Conservation (phyloP, 2,113 vertebrate species). For the Corynorhinus townsendii region DNA sequence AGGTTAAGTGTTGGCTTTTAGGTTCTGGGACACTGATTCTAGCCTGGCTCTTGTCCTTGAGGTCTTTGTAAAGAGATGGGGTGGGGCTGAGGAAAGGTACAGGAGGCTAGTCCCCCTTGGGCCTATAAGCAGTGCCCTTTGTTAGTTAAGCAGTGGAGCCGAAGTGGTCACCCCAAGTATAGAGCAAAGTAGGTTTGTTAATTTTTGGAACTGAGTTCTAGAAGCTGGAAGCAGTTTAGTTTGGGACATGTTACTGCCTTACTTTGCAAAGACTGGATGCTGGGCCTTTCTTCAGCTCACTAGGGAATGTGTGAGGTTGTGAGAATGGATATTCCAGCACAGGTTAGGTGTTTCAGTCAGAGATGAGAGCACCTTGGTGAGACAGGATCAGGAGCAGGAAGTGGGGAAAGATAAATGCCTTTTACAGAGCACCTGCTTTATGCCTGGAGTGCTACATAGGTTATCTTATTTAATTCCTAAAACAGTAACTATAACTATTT, state of each 20-base stretch:
- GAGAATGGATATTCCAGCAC: not conserved
- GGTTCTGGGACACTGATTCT: constrained; percentile 25
- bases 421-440: not conserved
- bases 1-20: not conserved
- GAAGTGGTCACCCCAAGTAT: not conserved
- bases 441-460: not conserved
- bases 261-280: constrained; percentile 22
- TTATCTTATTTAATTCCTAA: constrained; percentile 26
- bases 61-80: not conserved
- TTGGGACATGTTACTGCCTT: not conserved
- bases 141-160: not conserved
- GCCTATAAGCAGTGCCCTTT: constrained; percentile 13
- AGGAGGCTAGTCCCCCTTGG: not conserved
- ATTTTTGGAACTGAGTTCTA: constrained; percentile 15
- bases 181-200: not conserved
- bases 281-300: not conserved
- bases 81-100: not conserved
- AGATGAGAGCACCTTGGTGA: not conserved
- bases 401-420: not conserved
- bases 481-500: not conserved
- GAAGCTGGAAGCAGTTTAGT: constrained; percentile 28
- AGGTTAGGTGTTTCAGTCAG: not conserved
- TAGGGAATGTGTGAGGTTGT: not conserved
- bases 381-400: not conserved
- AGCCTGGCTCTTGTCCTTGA: constrained; percentile 14